These are phyloP conservation scores for Sialia sialis DNA, from an alignment of 2,113 vertebrate genomes.

Conservation along the genomic window DNA sequence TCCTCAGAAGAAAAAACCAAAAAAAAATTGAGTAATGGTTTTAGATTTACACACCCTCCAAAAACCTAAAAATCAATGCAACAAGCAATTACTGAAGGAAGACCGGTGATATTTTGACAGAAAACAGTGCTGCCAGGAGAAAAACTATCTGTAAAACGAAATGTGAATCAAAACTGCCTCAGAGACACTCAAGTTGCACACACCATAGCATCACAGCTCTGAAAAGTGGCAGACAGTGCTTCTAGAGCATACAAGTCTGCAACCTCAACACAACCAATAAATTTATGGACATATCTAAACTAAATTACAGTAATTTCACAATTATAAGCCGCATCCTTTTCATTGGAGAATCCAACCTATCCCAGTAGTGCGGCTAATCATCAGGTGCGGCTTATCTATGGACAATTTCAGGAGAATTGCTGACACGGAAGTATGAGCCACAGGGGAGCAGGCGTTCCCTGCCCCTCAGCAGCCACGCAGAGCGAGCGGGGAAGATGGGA, in stretches of 20 bases:
- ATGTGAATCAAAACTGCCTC: background rate
- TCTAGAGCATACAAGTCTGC: background rate
- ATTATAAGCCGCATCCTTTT: too few relatives aligned
- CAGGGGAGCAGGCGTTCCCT: too few relatives aligned
- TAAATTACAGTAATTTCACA: too few relatives aligned
- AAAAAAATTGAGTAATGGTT: background rate
- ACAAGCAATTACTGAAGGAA: background rate
- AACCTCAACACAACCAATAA: background rate
- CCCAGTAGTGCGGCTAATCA: too few relatives aligned
- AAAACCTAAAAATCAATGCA: background rate
- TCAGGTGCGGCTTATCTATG: too few relatives aligned
- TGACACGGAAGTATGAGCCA: too few relatives aligned
- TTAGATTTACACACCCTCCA: background rate
- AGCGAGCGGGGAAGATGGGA: too few relatives aligned
- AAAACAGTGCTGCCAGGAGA: background rate
- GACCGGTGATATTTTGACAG: background rate
- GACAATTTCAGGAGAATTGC: too few relatives aligned
- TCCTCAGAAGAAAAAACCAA: background rate
- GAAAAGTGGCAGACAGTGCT: background rate
- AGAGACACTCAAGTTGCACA: background rate
- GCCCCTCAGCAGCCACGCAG: too few relatives aligned
- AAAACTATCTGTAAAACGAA: background rate
- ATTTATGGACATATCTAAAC: rapidly evolving
- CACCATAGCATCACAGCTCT: rapidly evolving
- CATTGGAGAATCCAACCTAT: too few relatives aligned